These are phyloP conservation scores for Lanius ludovicianus DNA, from an alignment of 2,113 vertebrate species.

Conservation along the genomic window DNA sequence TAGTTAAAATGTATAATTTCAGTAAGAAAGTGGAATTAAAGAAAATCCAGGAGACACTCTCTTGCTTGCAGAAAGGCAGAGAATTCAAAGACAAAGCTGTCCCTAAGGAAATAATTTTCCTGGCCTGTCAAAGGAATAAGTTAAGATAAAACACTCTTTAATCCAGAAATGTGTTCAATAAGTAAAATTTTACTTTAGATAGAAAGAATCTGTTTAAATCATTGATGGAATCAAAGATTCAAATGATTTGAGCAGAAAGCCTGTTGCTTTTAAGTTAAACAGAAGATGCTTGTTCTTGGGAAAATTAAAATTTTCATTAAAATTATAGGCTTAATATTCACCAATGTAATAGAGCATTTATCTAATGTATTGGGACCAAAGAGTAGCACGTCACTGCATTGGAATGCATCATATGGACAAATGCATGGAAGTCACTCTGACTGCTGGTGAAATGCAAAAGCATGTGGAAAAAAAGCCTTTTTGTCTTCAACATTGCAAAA, in stretches of 20 bases:
- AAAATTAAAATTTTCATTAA: not conserved
- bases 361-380: not conserved
- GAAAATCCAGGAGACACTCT: not conserved
- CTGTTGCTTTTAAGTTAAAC: not conserved
- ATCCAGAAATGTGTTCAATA: not conserved
- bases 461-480: not conserved
- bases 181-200: not conserved
- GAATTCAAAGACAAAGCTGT: not conserved
- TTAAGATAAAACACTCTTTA: not conserved
- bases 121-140: not conserved
- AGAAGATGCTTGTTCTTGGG: not conserved
- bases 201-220: not conserved
- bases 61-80: not conserved
- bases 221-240: not conserved
- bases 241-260: not conserved
- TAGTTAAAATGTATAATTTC: not conserved
- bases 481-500: not conserved
- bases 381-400: not conserved
- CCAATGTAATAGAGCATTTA: not conserved
- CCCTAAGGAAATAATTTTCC: not conserved
- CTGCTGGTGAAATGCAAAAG: not conserved
- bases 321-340: not conserved
- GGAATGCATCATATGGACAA: not conserved
- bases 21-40: not conserved
- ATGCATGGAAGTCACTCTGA: not conserved